Evolutionary conservation across 2,113 vertebrate species (phyloP), one percentile per base, ranked within the genome.

Genomic region (Anser brachyrhynchus): DNA sequence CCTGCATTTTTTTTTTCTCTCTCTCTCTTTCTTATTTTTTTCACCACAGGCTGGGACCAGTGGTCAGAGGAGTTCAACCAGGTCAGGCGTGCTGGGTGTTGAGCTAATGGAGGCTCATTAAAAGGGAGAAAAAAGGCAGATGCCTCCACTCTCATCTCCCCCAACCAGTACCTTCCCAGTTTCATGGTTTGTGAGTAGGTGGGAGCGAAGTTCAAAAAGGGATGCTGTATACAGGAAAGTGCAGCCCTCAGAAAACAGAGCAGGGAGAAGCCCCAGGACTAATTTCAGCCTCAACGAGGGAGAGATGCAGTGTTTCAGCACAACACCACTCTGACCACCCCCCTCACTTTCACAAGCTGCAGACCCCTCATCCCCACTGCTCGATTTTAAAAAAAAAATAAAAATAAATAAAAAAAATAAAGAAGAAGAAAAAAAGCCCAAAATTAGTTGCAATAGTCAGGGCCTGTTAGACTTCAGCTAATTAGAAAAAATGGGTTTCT

Each of bases 381-480:
- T 33, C n/a, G 15, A 81, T 65, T 87, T 66, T 29, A 89, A 78
- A 89, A 78, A 25, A 13, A 19, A 44, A 11, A 6, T 13, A 3
- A 6, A 21, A 11, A 28, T 85, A 89, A 29, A 65, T 20, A 15
- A 3, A 6, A 18, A 28, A 87, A 3, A 33, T 39, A 39, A 39
- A 39, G 39, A 39, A 39, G 39, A 39, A 39, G 39, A 73, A 55
- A 57, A 59, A 61, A 3, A 33, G 10, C 10, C 69, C 70, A 5
- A 96, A 98, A 97, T 69, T 96, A 97, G 96, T 98, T 95, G 97
- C 93, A 95, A 98, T 98, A 98, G 98, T 98, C 98, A 97, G 98
- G 90, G 98, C 98, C 98, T 98, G 98, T 98, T 99, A 98, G 98
- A 98, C 98, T 98, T 99, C 98, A 95, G 98, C 99, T 99, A 99